phyloP scores from a whole-genome alignment of 2,797 vertebrate species.

The Poeciliopsis paucimaculata region DNA sequence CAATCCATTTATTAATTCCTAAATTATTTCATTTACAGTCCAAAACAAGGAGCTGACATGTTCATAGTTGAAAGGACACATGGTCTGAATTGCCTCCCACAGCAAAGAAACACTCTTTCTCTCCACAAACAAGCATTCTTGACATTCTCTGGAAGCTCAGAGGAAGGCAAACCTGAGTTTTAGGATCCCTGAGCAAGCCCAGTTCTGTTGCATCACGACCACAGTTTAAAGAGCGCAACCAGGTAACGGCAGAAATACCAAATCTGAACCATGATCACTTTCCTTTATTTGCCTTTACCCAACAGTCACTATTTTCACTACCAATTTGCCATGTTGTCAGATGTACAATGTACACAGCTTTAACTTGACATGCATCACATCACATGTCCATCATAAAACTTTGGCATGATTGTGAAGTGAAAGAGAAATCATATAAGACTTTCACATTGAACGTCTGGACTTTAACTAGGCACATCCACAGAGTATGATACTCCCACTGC shows the following conservation, averaged over 20 bases:
- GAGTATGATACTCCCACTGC: neutral
- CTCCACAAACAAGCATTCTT: neutral
- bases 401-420: neutral
- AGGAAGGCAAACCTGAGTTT: slow-evolving; percentile 9
- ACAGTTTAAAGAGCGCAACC: slow-evolving; percentile 18
- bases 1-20: neutral
- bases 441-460: neutral
- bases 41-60: neutral
- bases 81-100: neutral
- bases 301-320: neutral
- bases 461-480: neutral
- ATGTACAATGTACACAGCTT: neutral
- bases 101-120: neutral
- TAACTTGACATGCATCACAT: neutral
- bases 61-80: neutral
- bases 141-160: neutral
- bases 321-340: neutral
- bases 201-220: slow-evolving; percentile 7
- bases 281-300: neutral
- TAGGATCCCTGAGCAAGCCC: slow-evolving; percentile 4
- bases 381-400: neutral
- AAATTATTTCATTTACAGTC: neutral
- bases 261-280: slow-evolving; percentile 22
- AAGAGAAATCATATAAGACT: neutral
- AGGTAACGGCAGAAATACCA: slow-evolving; percentile 36